Base-by-base conservation (phyloP, 2,797 vertebrate species). In the Alfaro cultratus region DNA sequence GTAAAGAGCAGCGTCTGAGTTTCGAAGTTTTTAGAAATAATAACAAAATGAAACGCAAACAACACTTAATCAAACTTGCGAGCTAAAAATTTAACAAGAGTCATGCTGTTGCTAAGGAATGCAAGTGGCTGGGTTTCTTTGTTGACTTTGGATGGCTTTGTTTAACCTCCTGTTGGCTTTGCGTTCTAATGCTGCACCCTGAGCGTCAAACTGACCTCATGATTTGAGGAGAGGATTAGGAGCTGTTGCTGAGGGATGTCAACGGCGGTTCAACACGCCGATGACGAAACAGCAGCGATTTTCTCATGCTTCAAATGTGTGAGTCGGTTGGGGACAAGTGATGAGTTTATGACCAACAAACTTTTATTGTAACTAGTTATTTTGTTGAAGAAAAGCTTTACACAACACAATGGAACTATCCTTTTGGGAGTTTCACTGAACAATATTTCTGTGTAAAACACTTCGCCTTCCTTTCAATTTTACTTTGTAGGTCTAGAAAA, bases 141-240 rank as follows among this genome's bases (percentile, higher is more conserved):
- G 55, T 67, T 81, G 47, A 74, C 31, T 67, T 53, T 75, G 36
- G 60, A 8, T 60, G 75, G 29, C 57, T 31, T 46, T 26, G 0
- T 31, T 74, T 77, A 45, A 34, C 70, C 57, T 80, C 29, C 60
- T 78, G 34, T 74, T 39, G 21, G 39, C 39, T 85, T 21, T 39
- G 18, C 49, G 26, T 55, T 55, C 71, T 57, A 74, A 78, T 34
- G 15, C n/a, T 57, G 41, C 16, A 46, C n/a, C 31, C 53, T 1
- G 2, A 60, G 49, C 60, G 46, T 75, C 72, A 45, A 73, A 6
- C 72, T 67, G 16, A 18, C 21, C 13, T 70, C 16, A n/a, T 75
- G 18, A 29, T 80, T 57, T 80, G 55, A 78, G 29, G 34, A 31
- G 86, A 74, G 21, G 62, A 81, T 82, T 73, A 76, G 23, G 45